phyloP scores from a whole-genome alignment of 2,113 vertebrate species.

The Rhabdornis inornatus region DNA sequence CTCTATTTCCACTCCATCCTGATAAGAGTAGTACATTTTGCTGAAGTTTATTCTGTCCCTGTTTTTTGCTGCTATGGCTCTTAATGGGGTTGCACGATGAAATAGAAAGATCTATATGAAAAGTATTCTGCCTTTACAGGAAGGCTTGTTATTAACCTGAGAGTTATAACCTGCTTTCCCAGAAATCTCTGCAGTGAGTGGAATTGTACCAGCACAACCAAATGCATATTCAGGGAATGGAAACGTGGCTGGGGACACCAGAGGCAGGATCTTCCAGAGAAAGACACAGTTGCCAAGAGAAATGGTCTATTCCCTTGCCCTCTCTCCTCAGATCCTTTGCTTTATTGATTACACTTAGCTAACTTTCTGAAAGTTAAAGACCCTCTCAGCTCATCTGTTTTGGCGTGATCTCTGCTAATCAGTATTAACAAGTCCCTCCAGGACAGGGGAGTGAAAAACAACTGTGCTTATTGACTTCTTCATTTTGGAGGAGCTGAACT shows the following conservation, averaged over 20 bases:
- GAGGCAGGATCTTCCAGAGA: neutral
- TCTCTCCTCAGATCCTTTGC: neutral
- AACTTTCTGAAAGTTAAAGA: neutral
- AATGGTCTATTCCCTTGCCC: neutral
- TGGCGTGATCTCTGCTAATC: neutral
- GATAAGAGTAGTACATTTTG: neutral
- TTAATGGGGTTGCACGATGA: neutral
- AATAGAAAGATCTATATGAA: neutral
- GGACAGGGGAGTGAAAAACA: neutral
- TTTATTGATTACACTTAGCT: neutral
- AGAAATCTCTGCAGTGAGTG: neutral
- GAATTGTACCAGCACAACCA: neutral
- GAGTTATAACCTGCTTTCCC: neutral
- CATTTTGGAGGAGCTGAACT: neutral
- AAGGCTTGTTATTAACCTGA: neutral
- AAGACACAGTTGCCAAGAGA: neutral
- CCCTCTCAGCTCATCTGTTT: neutral
- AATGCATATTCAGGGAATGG: accelerated
- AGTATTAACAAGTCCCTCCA: neutral
- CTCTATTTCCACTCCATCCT: neutral
- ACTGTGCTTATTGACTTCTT: constrained; percentile 9
- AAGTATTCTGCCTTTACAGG: neutral
- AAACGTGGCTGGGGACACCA: neutral
- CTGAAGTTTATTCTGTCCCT: neutral
- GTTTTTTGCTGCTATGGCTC: neutral